These are phyloP conservation scores for Eunapius fragilis DNA, from an alignment of 37 sponge, comb jelly and placozoan species.

Conservation along the genomic window DNA sequence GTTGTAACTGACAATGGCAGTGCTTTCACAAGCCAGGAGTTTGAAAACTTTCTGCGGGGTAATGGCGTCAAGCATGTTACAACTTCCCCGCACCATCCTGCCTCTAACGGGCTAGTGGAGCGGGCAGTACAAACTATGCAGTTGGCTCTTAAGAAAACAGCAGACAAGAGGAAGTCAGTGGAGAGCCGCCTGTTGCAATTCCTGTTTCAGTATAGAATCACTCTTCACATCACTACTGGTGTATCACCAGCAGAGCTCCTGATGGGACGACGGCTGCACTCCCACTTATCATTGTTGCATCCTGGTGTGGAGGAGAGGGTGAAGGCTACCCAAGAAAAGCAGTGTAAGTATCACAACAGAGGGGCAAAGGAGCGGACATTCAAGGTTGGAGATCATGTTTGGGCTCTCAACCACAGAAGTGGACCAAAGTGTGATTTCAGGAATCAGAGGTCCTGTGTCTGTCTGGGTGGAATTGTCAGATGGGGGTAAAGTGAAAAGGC, in stretches of 20 bases:
- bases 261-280: conserved; percentile 25
- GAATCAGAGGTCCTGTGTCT: neutral
- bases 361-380: neutral
- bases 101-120: too few relatives aligned
- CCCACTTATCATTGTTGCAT: conserved; percentile 18
- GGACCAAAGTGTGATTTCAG: neutral
- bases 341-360: neutral
- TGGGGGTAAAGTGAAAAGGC: conserved; percentile 5
- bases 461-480: neutral
- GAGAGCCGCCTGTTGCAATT: conserved; percentile 19
- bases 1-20: conserved; percentile 53
- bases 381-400: neutral
- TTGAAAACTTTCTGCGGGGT: neutral
- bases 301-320: conserved; percentile 26
- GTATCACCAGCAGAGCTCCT: conserved; percentile 51
- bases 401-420: neutral
- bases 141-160: too few relatives aligned
- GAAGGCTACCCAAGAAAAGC: conserved; percentile 12
- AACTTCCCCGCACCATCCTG: conserved; percentile 55
- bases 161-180: neutral
- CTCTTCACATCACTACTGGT: conserved; percentile 41
- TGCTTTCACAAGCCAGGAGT: conserved; percentile 44
- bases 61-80: conserved; percentile 31
- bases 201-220: conserved; percentile 51
- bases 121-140: too few relatives aligned